Evolutionary conservation across 2,888 invertebrate genomes (phyloP).

Genomic region (Ornithoptera priamus): DNA sequence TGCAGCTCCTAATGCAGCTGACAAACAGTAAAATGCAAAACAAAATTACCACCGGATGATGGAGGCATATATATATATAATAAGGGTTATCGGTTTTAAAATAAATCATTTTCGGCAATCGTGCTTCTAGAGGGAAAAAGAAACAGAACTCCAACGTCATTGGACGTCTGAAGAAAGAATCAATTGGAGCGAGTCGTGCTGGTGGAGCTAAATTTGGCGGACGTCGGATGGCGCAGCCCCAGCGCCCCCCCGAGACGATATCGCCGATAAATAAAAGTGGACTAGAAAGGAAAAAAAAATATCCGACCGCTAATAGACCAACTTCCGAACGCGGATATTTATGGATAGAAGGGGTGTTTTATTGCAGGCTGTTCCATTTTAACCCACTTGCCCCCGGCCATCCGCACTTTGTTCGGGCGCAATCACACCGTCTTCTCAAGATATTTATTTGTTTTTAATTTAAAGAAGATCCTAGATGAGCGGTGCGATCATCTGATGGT

Average conservation of each 20-base stretch:
- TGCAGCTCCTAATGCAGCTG: too few species aligned
- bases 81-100: not conserved
- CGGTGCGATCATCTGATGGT: too few species aligned
- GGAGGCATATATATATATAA: too few species aligned
- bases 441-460: not conserved
- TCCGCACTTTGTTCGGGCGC: conserved; percentile 61
- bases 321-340: conserved; percentile 74
- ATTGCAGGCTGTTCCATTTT: conserved; percentile 72
- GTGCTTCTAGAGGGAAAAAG: not conserved
- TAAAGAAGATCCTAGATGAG: too few species aligned
- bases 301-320: conserved; percentile 77
- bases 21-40: too few species aligned
- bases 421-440: conserved; percentile 44
- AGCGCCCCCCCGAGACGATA: conserved; percentile 51
- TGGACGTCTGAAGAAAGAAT: conserved; percentile 6
- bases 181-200: conserved; percentile 23
- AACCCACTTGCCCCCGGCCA: conserved; percentile 76
- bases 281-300: conserved; percentile 51
- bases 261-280: conserved; percentile 71
- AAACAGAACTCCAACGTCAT: not conserved
- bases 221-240: conserved; percentile 36
- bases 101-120: not conserved
- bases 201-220: conserved; percentile 26
- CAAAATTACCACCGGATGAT: too few species aligned
- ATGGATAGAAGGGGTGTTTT: conserved; percentile 78